Base-by-base conservation (phyloP, 2,888 invertebrate genomes). In the Helobdella robusta region DNA sequence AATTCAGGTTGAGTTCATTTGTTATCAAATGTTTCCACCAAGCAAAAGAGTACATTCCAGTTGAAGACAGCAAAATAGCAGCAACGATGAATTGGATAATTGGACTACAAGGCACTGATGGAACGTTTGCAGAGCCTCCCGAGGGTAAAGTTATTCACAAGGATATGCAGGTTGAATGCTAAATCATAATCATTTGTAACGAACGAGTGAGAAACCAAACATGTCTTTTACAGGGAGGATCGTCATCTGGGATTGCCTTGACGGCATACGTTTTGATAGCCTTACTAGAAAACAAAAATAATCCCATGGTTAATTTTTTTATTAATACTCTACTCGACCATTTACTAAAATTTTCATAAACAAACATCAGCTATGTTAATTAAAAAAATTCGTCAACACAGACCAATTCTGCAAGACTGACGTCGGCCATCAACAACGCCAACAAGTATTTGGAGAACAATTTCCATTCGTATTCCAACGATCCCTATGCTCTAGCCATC, bases 211-310 rank as follows among this genome's bases (percentile, higher is more conserved):
- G n/a, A n/a, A n/a, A n/a, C n/a, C n/a, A n/a, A n/a, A n/a, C n/a
- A n/a, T n/a, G n/a, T n/a, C n/a, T n/a, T n/a, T n/a, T 30, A 6
- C 8, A 80, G 75, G 86, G 86, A 50, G 86, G 86, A 28, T 84
- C 86, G 34, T 84, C 85, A 0, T 85, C 85, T 72, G 80, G 87
- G 32, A 80, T 89, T 36, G 86, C 89, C 0, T 81, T 92, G 18
- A 88, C 91, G 0, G 90, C 92, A 0, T 88, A 87, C 75, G 87
- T 88, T 0, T 80, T 89, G 0, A 82, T 88, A 30, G 85, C 90
- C 0, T 84, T 93, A 69, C 81, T 88, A 20, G 88, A 89, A 34
- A 68, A 65, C 58, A 62, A 23, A n/a, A 32, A 68, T 18, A 68
- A 59, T 32, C n/a, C 20, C 0, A 65, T 67, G 59, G 61, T 65